A percentile compares a stretch with the other conserved stretches of the same genome.
These are phyloP conservation scores for Oryzias celebensis DNA, from an alignment of 2,113 vertebrate species.

Conservation along the genomic window DNA sequence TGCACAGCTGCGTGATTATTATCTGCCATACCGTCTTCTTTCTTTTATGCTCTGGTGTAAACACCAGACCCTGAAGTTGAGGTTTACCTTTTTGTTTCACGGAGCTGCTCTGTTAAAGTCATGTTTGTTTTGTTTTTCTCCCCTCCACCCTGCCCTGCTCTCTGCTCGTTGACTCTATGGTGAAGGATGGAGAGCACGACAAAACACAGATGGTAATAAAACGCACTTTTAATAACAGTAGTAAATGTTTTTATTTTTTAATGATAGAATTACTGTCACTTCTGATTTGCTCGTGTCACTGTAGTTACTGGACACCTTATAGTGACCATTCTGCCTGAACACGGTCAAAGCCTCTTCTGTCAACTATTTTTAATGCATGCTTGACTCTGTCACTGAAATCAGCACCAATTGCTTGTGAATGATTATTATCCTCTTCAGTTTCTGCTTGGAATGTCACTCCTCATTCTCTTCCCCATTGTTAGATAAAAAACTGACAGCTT, in stretches of 20 bases:
- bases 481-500: conserved; percentile 20
- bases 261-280: conserved; percentile 10
- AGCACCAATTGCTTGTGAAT: conserved; percentile 34
- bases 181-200: conserved; percentile 83
- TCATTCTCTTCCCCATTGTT: conserved; percentile 15
- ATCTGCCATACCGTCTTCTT: not conserved
- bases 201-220: conserved; percentile 84
- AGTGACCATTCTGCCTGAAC: conserved; percentile 35
- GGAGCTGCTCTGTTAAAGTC: conserved; percentile 51
- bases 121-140: conserved; percentile 74
- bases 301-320: conserved; percentile 35
- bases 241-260: conserved; percentile 14
- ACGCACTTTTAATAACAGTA: conserved; percentile 62
- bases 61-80: conserved; percentile 4
- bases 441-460: conserved; percentile 31
- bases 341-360: conserved; percentile 37
- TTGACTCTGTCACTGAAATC: conserved; percentile 46
- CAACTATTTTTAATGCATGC: conserved; percentile 61
- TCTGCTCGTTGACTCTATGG: conserved; percentile 72
- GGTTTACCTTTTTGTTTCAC: conserved; percentile 33
- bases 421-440: conserved; percentile 38
- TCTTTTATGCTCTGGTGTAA: conserved; percentile 22
- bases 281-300: conserved; percentile 50
- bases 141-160: conserved; percentile 51
- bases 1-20: conserved; percentile 11